These are phyloP conservation scores for Cabera pusaria DNA, from an alignment of 2,888 invertebrate genomes.

Conservation along the genomic window DNA sequence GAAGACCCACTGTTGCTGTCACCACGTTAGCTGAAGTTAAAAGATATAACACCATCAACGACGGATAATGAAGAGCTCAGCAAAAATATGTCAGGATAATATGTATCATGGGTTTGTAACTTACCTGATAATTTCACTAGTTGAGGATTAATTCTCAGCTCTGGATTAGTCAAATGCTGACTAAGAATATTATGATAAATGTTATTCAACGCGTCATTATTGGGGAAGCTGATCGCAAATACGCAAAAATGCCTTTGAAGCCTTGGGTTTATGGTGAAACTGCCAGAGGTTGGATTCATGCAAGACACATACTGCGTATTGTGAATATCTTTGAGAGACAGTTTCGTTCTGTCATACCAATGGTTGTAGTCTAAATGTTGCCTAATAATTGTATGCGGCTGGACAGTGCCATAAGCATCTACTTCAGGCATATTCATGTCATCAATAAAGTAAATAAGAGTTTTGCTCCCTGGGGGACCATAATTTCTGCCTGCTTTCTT, in stretches of 20 bases:
- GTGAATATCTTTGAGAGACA: constrained; percentile 96
- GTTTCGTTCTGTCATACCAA: constrained; percentile 93
- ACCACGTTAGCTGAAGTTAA: constrained; percentile 86
- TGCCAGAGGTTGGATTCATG: constrained; percentile 99
- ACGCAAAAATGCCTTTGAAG: constrained; percentile 95
- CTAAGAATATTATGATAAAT: constrained; percentile 95
- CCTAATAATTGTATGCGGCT: constrained; percentile 97
- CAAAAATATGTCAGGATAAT: too few relatives aligned
- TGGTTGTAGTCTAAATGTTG: constrained; percentile 98
- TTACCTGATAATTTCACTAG: constrained; percentile 86
- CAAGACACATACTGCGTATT: constrained; percentile 98
- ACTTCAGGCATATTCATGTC: constrained; percentile 99
- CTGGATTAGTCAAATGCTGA: constrained; percentile 92
- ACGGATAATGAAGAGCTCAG: too few relatives aligned
- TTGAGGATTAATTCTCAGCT: constrained; percentile 89
- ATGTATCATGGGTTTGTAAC: too few relatives aligned
- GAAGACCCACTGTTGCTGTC: constrained; percentile 91
- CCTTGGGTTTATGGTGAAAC: constrained; percentile 97
- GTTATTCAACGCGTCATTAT: constrained; percentile 90
- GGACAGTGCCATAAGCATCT: constrained; percentile 94
- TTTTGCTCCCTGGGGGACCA: constrained; percentile 97
- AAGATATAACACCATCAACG: too few relatives aligned
- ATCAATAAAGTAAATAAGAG: constrained; percentile 96
- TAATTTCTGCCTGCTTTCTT: constrained; percentile 98
- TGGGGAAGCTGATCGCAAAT: constrained; percentile 93